Evolutionary conservation across 92 coral and sea anemone species (phyloP).

Genomic region (Zoanthus sansibaricus): DNA sequence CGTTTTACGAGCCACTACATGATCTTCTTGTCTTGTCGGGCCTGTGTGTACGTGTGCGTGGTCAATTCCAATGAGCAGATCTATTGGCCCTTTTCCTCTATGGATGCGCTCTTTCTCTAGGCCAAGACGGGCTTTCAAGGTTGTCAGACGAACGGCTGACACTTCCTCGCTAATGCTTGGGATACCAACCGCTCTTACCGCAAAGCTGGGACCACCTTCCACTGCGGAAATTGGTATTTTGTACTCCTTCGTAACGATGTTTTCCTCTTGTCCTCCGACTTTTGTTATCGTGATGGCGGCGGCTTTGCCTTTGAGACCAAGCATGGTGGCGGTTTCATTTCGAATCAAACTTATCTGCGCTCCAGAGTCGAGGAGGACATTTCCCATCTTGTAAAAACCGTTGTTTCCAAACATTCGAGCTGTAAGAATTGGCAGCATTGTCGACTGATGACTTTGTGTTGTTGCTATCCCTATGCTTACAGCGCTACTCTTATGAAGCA

Average conservation of each 20-base stretch:
- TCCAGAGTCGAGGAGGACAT: slow-evolving; percentile 54
- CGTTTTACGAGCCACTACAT: slow-evolving; percentile 32
- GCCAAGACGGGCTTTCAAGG: slow-evolving; percentile 12
- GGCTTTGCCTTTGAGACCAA: slow-evolving; percentile 52
- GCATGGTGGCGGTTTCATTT: slow-evolving; percentile 45
- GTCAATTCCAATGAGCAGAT: slow-evolving; percentile 67
- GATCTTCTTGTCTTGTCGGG: slow-evolving; percentile 48
- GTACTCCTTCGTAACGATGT: slow-evolving; percentile 54
- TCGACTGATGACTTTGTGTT: slow-evolving; percentile 2
- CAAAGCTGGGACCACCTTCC: slow-evolving; percentile 41
- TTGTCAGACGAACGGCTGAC: slow-evolving; percentile 8
- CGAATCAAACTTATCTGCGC: slow-evolving; percentile 60
- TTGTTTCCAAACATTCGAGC: slow-evolving; percentile 31
- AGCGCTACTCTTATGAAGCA: slow-evolving; percentile 55
- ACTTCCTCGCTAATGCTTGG: slow-evolving; percentile 62
- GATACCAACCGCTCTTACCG: slow-evolving; percentile 60
- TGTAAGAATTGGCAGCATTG: slow-evolving; percentile 47
- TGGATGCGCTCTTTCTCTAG: slow-evolving; percentile 36
- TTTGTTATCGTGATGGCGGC: slow-evolving; percentile 11
- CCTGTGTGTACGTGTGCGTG: slow-evolving; percentile 67
- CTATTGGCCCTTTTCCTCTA: slow-evolving; percentile 55
- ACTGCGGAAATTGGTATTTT: slow-evolving; percentile 48
- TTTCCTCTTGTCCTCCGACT: slow-evolving; percentile 7
- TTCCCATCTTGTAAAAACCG: slow-evolving; percentile 33
- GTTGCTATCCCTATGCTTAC: slow-evolving; percentile 40